Evolutionary conservation across 2,888 invertebrate genomes (phyloP).

Genomic region (Noctua janthe): DNA sequence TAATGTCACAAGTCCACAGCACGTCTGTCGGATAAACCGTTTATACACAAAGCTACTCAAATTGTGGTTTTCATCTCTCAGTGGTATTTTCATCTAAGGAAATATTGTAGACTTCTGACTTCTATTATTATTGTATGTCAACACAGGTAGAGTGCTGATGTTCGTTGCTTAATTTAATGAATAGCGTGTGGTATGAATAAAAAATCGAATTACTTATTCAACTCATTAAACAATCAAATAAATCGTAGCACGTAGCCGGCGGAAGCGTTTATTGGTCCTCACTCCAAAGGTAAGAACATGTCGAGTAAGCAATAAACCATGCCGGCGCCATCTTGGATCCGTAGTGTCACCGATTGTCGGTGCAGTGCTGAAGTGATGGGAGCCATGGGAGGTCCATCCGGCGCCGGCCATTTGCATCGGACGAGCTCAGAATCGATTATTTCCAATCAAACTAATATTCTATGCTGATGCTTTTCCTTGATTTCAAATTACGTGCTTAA

Average conservation of each 20-base stretch:
- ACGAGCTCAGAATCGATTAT: conserved; percentile 86
- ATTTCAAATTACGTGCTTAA: conserved; percentile 61
- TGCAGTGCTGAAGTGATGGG: conserved; percentile 82
- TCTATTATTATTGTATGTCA: not conserved
- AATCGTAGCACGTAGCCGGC: conserved; percentile 83
- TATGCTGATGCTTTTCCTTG: conserved; percentile 60
- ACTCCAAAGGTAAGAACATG: conserved; percentile 75
- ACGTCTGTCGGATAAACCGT: conserved; percentile 12
- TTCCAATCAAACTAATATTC: conserved; percentile 73
- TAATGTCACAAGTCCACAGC: not conserved
- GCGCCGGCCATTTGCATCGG: conserved; percentile 89
- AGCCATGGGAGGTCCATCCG: conserved; percentile 85
- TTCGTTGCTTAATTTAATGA: conserved; percentile 23
- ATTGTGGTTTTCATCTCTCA: conserved; percentile 19
- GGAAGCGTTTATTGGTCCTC: conserved; percentile 79
- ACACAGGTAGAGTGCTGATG: conserved; percentile 6
- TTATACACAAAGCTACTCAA: conserved; percentile 17
- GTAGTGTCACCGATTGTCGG: conserved; percentile 80
- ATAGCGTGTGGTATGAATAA: conserved; percentile 32
- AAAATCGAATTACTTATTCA: conserved; percentile 42
- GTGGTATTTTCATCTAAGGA: not conserved
- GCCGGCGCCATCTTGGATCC: conserved; percentile 88
- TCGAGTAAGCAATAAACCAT: conserved; percentile 80
- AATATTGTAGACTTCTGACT: not conserved
- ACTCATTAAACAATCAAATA: conserved; percentile 65